phyloP scores from a whole-genome alignment of 1,140 invertebrate species.

The Trigoniulus corallinus region DNA sequence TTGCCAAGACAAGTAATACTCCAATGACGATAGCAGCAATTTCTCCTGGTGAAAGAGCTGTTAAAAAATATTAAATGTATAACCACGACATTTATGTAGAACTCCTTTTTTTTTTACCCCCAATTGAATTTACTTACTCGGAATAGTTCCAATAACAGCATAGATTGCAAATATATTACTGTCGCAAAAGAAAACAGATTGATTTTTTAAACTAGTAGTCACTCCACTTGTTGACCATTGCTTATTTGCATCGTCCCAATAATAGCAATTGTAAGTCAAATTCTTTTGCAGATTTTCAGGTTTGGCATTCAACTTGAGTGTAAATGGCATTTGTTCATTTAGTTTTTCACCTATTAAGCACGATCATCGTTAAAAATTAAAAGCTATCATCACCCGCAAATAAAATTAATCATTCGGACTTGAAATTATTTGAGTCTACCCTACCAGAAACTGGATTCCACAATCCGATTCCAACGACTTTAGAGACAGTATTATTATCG shows the following conservation, averaged over 20 bases:
- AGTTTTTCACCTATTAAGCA: not conserved
- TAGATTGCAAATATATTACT: not conserved
- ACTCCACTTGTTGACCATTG: not conserved
- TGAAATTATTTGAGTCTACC: no score
- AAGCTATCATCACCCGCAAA: no score
- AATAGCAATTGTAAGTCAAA: not conserved
- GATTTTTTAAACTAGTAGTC: not conserved
- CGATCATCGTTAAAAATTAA: no score
- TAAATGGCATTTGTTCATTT: not conserved
- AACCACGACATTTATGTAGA: no score
- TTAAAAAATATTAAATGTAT: no score
- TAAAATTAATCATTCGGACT: no score
- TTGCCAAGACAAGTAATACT: not conserved
- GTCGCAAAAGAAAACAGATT: not conserved
- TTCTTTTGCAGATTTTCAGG: not conserved
- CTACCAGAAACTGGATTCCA: no score
- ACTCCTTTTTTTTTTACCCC: no score
- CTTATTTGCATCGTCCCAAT: not conserved
- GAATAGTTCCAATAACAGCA: not conserved
- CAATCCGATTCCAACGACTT: no score
- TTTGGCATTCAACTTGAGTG: not conserved
- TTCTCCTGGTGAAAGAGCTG: not conserved
- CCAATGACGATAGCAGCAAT: not conserved
- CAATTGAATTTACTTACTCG: not conserved
- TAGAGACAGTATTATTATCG: no score